These are phyloP conservation scores for Sycobia sp. DNA, from an alignment of 1,140 invertebrate genomes.

Conservation along the genomic window DNA sequence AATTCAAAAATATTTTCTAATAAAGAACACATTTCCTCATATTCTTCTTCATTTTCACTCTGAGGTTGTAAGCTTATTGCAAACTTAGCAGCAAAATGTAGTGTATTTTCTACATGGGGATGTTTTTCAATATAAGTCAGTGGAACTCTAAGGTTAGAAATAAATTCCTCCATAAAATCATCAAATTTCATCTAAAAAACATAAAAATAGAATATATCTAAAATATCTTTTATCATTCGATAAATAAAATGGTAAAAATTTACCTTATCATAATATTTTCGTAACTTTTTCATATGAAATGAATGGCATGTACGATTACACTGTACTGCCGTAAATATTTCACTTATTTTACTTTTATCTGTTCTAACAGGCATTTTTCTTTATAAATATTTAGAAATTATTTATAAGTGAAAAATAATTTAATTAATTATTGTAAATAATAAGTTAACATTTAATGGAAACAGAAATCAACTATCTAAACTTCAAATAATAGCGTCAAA, in stretches of 20 bases:
- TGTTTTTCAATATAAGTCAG: conserved; percentile 50
- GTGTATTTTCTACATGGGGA: conserved; percentile 59
- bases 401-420: background rate
- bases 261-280: conserved; percentile 65
- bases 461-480: background rate
- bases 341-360: conserved; percentile 27
- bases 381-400: background rate
- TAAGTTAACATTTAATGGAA: background rate
- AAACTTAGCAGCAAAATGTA: conserved; percentile 67
- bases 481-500: background rate
- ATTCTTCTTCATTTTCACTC: conserved; percentile 37
- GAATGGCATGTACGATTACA: conserved; percentile 67
- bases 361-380: conserved; percentile 29
- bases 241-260: conserved; percentile 15
- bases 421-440: background rate
- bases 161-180: conserved; percentile 44
- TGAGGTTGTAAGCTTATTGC: conserved; percentile 48
- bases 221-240: background rate
- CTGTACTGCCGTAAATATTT: conserved; percentile 67
- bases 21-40: conserved; percentile 47
- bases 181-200: conserved; percentile 44
- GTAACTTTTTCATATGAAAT: conserved; percentile 66
- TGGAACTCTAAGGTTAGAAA: conserved; percentile 43
- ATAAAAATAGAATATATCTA: conserved; percentile 18
- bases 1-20: conserved; percentile 48